Base-by-base conservation (phyloP, 2,797 vertebrate genomes). In the Streptopelia turtur region DNA sequence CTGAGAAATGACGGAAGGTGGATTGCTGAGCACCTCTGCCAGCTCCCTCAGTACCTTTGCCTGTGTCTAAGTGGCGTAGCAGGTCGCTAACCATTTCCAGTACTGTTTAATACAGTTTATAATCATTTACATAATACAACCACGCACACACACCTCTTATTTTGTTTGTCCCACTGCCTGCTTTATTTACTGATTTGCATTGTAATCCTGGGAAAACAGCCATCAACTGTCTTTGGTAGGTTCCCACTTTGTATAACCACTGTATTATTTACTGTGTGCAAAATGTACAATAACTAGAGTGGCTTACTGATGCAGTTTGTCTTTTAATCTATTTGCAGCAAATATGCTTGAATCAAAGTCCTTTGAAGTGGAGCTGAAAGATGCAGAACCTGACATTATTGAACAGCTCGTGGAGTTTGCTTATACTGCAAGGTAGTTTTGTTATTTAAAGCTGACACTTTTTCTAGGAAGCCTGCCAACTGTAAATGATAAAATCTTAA, bases 291-390 rank as follows among this genome's bases (percentile, higher is more conserved):
- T 71, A 61, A 61, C 30, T 39, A 11, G 25, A 72, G 55, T 56
- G 37, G 30, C 20, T 91, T 85, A 33, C 39, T 94, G 49, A 90
- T 89, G 66, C 31, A 77, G 28, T 72, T 66, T 95, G 79, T 86
- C 50, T 96, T 93, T 87, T 87, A 52, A 96, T 90, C 85, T 92
- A 35, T 90, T 95, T 95, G 57, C 97, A 99, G 99, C 99, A 93
- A 99, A 99, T 96, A 99, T 99, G 99, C 98, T 99, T 97, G 99
- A 99, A 97, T 99, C 99, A 3, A 99, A 99, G 88, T 99, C 99
- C 80, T 99, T 99, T 82, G 99, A 99, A 97, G 99, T 99, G 95
- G 99, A 99, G 94, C 98, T 99, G 82, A 99, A 99, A 96, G 99
- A 98, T 94, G 99, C 99, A 30, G 99, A 99, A 64, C 99, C 99